A percentile compares a stretch with the other conserved stretches of the same genome.
Evolutionary conservation across 1,140 invertebrate species (phyloP).

Genomic region (Solenopsis invicta): DNA sequence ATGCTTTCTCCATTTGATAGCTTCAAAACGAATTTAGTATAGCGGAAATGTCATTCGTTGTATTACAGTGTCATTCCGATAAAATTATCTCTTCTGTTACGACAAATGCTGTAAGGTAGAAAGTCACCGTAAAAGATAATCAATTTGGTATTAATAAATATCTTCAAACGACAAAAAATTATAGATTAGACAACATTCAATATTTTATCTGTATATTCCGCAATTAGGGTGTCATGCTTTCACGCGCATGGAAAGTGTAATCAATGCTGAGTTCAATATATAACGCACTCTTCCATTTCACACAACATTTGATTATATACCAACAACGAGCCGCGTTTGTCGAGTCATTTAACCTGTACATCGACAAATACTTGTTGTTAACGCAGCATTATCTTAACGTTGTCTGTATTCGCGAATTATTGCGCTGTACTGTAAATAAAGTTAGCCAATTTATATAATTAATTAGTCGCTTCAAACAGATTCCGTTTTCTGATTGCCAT

Average conservation of each 20-base stretch:
- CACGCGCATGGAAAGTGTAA: conserved; percentile 29
- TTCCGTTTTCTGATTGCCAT: conserved; percentile 29
- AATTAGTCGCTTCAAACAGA: conserved; percentile 30
- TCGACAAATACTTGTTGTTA: conserved; percentile 58
- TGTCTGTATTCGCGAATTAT: conserved; percentile 56
- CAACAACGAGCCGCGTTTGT: conserved; percentile 58
- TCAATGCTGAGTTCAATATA: conserved; percentile 58
- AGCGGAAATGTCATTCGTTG: too few species aligned
- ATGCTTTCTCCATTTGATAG: neutral
- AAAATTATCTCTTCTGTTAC: neutral
- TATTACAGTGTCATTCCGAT: neutral
- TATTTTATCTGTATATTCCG: conserved; percentile 36
- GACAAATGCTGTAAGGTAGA: neutral
- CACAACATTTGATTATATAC: conserved; percentile 51
- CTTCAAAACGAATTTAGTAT: neutral
- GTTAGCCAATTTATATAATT: conserved; percentile 57
- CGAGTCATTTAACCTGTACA: conserved; percentile 58
- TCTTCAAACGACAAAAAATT: neutral
- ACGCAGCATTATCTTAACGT: conserved; percentile 64
- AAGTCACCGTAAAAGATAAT: neutral
- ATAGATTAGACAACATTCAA: neutral
- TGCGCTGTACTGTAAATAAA: conserved; percentile 55
- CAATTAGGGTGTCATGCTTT: neutral
- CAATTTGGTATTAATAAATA: neutral
- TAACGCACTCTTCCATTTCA: conserved; percentile 31